Evolutionary conservation across 2,888 invertebrate species (phyloP).

Genomic region (Scaptomyza tumidula): DNA sequence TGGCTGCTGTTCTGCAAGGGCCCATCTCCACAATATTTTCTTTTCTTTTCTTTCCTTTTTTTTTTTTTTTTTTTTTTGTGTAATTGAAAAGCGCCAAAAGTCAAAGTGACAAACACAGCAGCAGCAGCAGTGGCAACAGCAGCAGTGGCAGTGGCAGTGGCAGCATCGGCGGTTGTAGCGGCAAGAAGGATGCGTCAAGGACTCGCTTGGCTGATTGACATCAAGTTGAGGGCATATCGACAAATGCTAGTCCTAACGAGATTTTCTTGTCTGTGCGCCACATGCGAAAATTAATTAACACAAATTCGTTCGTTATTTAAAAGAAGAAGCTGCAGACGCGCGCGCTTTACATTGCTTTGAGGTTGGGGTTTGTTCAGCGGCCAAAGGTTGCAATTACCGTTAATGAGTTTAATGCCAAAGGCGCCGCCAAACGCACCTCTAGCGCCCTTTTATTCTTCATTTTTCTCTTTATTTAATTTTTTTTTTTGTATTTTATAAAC

Average conservation of each 20-base stretch:
- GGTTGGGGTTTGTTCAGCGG: constrained; percentile 1
- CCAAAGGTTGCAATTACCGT: constrained; percentile 80
- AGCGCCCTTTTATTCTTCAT: constrained; percentile 10
- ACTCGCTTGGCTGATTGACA: constrained; percentile 68
- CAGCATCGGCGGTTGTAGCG: constrained; percentile 20
- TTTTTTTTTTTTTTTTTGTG: constrained; percentile 25
- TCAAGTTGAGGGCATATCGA: constrained; percentile 57
- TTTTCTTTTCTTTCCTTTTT: constrained; percentile 8
- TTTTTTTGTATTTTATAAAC: constrained; percentile 10
- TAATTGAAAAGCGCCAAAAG: constrained; percentile 73
- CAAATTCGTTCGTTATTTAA: constrained; percentile 55
- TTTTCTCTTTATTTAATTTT: neutral
- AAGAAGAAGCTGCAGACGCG: constrained; percentile 47
- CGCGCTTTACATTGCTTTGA: constrained; percentile 4
- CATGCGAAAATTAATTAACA: constrained; percentile 80
- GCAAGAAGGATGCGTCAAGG: constrained; percentile 50
- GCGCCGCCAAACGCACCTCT: constrained; percentile 62
- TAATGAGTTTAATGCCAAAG: constrained; percentile 81
- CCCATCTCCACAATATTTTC: constrained; percentile 10
- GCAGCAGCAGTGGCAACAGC: constrained; percentile 23
- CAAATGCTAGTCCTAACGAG: constrained; percentile 62
- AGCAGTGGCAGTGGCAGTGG: neutral
- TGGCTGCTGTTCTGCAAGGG: constrained; percentile 2
- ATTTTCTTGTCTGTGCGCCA: constrained; percentile 32
- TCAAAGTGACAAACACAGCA: constrained; percentile 59